phyloP scores from a whole-genome alignment of 2,888 invertebrate genomes.

The Augiades crinisus region DNA sequence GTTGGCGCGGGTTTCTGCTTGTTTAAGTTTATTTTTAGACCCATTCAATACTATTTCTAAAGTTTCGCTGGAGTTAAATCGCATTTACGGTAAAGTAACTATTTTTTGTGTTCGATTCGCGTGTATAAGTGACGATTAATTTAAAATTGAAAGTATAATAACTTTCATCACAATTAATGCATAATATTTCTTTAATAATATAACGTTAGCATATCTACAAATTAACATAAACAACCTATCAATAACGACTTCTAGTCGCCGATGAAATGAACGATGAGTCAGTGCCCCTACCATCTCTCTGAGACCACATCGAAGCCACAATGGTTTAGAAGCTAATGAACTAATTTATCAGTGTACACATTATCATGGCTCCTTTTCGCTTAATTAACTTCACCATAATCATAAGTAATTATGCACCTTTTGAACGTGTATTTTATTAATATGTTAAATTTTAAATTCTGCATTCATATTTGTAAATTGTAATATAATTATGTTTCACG shows the following conservation, averaged over 20 bases:
- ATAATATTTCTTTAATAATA: neutral
- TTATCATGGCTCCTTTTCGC: neutral
- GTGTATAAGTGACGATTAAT: no score
- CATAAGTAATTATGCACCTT: neutral
- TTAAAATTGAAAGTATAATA: no score
- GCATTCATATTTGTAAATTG: no score
- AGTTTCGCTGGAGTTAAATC: constrained; percentile 4
- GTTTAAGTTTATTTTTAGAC: constrained; percentile 22
- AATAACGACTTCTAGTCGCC: neutral
- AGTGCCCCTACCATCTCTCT: neutral
- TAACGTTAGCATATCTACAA: neutral
- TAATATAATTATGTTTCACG: neutral
- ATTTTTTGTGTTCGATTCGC: neutral
- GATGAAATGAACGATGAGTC: constrained; percentile 1
- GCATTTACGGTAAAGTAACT: neutral
- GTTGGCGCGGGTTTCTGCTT: constrained; percentile 20
- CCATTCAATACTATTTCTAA: constrained; percentile 17
- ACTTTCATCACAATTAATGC: no score
- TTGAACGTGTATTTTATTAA: no score
- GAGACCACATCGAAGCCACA: neutral
- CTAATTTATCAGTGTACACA: neutral
- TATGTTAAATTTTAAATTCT: no score
- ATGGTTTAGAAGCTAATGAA: neutral
- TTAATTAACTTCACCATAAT: neutral
- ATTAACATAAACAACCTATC: neutral